Evolutionary conservation across 2,113 vertebrate species (phyloP).

Genomic region (Chaetura pelagica): DNA sequence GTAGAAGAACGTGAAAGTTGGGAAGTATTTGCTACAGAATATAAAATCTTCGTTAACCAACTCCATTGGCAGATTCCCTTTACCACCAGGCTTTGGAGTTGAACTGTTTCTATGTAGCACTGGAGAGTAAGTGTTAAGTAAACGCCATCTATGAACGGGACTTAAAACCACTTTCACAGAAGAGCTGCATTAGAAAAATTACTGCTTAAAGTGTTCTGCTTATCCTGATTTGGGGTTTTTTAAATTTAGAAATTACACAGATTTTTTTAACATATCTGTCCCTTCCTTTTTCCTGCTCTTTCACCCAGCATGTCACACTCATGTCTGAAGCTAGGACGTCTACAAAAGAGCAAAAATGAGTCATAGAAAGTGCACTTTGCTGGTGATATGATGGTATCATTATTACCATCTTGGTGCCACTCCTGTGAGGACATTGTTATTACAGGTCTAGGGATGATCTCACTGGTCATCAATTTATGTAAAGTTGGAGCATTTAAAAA

Average conservation of each 20-base stretch:
- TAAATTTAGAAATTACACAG: background rate
- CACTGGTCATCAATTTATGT: slow-evolving; percentile 23
- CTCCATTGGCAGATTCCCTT: background rate
- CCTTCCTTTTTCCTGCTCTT: background rate
- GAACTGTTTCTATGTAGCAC: background rate
- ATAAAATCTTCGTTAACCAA: background rate
- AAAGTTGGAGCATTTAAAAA: slow-evolving; percentile 5
- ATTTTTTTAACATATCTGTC: background rate
- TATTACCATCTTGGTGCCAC: background rate
- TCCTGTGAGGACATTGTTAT: background rate
- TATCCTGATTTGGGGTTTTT: background rate
- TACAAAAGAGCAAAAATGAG: background rate
- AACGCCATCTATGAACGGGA: background rate
- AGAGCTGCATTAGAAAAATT: background rate
- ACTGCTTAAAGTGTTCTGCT: background rate
- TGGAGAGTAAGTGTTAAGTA: background rate
- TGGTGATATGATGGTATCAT: background rate
- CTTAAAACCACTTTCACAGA: background rate
- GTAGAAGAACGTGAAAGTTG: background rate
- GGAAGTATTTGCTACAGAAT: background rate
- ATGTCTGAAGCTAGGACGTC: background rate
- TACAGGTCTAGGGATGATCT: background rate
- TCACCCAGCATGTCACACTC: background rate
- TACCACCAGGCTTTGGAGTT: background rate
- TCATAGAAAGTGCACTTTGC: background rate